phyloP scores from a whole-genome alignment of 2,797 vertebrate species.

The Catharus ustulatus region DNA sequence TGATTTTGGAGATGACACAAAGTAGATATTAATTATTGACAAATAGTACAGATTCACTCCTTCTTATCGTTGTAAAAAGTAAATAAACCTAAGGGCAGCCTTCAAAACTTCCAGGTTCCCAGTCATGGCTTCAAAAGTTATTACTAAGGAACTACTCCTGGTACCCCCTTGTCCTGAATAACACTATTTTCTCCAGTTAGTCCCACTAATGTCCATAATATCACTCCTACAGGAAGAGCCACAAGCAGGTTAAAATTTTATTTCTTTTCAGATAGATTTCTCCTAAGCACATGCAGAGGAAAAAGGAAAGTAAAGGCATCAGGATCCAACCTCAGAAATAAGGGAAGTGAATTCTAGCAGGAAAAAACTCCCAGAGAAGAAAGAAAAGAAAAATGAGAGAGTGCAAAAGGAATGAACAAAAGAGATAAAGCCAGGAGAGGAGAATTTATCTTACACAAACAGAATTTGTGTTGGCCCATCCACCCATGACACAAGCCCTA shows the following conservation, averaged over 20 bases:
- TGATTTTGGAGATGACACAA: not conserved
- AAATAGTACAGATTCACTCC: not conserved
- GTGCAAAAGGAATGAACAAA: not conserved
- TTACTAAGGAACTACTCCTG: not conserved
- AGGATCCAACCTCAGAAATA: not conserved
- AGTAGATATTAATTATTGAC: not conserved
- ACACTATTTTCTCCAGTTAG: not conserved
- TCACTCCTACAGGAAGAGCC: not conserved
- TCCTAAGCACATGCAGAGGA: not conserved
- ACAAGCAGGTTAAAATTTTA: not conserved
- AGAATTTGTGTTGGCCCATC: slow-evolving; percentile 48
- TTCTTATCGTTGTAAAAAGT: not conserved
- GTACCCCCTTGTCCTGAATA: not conserved
- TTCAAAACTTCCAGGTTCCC: not conserved
- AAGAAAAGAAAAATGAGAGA: not conserved
- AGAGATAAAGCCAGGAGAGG: slow-evolving; percentile 15
- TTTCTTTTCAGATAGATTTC: not conserved
- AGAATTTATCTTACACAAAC: slow-evolving; percentile 49
- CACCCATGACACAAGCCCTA: slow-evolving; percentile 41
- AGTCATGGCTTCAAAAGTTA: not conserved
- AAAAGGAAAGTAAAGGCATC: not conserved
- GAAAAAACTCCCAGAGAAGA: not conserved
- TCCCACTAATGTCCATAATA: not conserved
- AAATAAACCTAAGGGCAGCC: not conserved
- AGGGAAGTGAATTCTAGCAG: not conserved